phyloP scores from a whole-genome alignment of 2,888 invertebrate genomes.

The Antitype chi region DNA sequence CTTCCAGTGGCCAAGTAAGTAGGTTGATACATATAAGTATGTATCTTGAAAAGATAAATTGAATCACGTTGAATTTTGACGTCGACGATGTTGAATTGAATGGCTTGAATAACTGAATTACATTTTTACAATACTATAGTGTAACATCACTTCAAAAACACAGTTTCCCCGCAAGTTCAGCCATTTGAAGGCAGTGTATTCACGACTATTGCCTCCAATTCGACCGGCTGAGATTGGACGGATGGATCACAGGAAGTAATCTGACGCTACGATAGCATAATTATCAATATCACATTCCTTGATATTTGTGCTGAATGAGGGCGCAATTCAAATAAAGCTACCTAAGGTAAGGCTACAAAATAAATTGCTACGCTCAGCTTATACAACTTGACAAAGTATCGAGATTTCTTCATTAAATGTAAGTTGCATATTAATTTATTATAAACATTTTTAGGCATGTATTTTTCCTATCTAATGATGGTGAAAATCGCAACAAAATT shows the following conservation, averaged over 20 bases:
- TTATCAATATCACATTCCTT: not conserved
- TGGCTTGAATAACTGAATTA: too few relatives aligned
- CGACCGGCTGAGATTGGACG: not conserved
- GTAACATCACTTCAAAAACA: not conserved
- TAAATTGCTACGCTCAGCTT: not conserved
- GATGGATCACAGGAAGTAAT: conserved; percentile 15
- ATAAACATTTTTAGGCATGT: not conserved
- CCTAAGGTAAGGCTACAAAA: not conserved
- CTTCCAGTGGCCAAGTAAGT: not conserved
- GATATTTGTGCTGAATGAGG: not conserved
- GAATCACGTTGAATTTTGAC: too few relatives aligned
- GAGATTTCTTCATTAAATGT: not conserved
- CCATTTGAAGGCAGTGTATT: not conserved
- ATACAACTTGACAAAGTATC: not conserved
- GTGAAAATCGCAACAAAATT: too few relatives aligned
- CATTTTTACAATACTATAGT: not conserved
- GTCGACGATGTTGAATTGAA: too few relatives aligned
- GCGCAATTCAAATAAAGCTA: not conserved
- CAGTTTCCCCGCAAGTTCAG: not conserved
- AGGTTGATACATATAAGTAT: not conserved
- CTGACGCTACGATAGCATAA: not conserved
- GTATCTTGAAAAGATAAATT: not conserved
- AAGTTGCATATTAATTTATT: not conserved
- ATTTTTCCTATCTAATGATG: not conserved
- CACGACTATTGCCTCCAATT: not conserved